phyloP scores from a whole-genome alignment of 2,113 vertebrate species.

The Xiphias gladius region DNA sequence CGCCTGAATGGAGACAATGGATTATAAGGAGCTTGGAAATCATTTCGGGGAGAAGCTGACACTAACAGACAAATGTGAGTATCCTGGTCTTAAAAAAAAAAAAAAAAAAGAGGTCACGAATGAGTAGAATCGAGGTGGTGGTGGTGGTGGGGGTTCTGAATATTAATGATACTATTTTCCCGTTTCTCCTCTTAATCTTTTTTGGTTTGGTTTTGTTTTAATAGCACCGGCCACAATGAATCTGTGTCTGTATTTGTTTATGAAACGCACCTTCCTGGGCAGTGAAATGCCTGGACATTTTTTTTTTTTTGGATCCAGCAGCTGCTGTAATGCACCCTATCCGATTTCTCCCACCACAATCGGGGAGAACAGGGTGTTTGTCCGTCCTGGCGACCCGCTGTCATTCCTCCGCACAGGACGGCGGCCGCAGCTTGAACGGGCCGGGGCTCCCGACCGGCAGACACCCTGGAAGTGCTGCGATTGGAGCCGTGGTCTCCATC shows the following conservation, averaged over 20 bases:
- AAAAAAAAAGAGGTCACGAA: conserved; percentile 19
- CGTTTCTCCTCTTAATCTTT: neutral
- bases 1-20: conserved; percentile 81
- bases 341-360: conserved; percentile 6
- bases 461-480: conserved; percentile 57
- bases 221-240: neutral
- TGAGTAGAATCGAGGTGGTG: neutral
- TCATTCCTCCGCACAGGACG: conserved; percentile 9
- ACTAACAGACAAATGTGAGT: conserved; percentile 82
- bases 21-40: conserved; percentile 80
- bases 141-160: neutral
- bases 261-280: no score
- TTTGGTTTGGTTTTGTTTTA: neutral
- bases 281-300: neutral
- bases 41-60: conserved; percentile 81
- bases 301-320: conserved; percentile 13
- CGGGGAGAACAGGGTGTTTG: conserved; percentile 28
- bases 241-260: neutral
- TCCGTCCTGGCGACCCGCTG: conserved; percentile 9
- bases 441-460: conserved; percentile 13
- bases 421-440: conserved; percentile 22
- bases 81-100: neutral
- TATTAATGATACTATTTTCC: neutral
- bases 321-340: conserved; percentile 31
- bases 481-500: conserved; percentile 61